Evolutionary conservation across 2,888 invertebrate genomes (phyloP).

Genomic region (Oxyscelio sp.): DNA sequence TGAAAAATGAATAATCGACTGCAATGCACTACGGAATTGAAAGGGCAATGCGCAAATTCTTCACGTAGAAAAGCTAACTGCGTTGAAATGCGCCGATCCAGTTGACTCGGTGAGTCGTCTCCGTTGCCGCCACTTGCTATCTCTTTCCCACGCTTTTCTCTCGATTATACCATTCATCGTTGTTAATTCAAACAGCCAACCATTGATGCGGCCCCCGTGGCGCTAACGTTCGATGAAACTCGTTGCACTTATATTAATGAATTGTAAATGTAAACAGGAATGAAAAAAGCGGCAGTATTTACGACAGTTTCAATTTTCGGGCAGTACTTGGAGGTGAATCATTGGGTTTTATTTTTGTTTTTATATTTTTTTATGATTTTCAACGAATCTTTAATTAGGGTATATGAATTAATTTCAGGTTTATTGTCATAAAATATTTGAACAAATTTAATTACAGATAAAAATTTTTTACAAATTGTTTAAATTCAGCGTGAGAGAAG

Average conservation of each 20-base stretch:
- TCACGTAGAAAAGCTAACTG: slow-evolving; percentile 54
- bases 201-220: slow-evolving; percentile 46
- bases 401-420: no score
- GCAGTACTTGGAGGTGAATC: no score
- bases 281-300: slow-evolving; percentile 21
- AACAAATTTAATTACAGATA: no score
- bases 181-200: slow-evolving; percentile 58
- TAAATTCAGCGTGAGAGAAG: no score
- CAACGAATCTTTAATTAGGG: no score
- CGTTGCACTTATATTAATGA: slow-evolving; percentile 62
- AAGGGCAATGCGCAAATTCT: slow-evolving; percentile 90
- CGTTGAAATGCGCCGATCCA: slow-evolving; percentile 57
- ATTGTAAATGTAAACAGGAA: slow-evolving; percentile 35
- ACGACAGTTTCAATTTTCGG: slow-evolving; percentile 9
- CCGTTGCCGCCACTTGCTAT: slow-evolving; percentile 27
- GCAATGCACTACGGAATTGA: slow-evolving; percentile 99
- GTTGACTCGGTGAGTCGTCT: slow-evolving; percentile 39
- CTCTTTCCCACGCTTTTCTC: slow-evolving; percentile 39
- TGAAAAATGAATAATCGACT: slow-evolving; percentile 91
- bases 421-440: no score
- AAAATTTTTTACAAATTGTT: no score
- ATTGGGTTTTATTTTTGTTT: no score
- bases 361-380: no score
- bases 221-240: slow-evolving; percentile 48
- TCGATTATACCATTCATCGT: slow-evolving; percentile 61